These are phyloP conservation scores for Unio pictorum DNA, from an alignment of 2,888 invertebrate species.

Conservation along the genomic window DNA sequence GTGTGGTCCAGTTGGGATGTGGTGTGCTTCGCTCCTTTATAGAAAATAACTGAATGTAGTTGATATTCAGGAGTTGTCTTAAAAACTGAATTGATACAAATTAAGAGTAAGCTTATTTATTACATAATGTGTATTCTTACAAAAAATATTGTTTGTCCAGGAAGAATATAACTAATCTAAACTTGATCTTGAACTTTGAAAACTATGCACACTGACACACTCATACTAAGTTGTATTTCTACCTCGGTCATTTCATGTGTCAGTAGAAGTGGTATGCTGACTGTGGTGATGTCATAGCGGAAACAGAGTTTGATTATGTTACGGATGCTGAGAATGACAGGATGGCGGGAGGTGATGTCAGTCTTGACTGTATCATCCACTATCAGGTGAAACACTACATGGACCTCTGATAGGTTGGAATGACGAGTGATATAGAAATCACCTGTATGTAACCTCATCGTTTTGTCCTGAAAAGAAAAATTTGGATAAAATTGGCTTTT, in stretches of 20 bases:
- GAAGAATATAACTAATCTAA: too few relatives aligned
- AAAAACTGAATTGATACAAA: too few relatives aligned
- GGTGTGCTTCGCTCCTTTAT: too few relatives aligned
- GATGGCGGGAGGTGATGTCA: constrained; percentile 96
- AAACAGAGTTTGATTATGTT: constrained; percentile 97
- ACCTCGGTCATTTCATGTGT: constrained; percentile 96
- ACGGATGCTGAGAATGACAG: constrained; percentile 92
- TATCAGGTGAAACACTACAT: constrained; percentile 96
- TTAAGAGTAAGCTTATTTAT: too few relatives aligned
- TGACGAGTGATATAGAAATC: constrained; percentile 76
- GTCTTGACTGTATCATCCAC: constrained; percentile 80
- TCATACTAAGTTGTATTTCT: constrained; percentile 36
- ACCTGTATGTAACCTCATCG: constrained; percentile 55
- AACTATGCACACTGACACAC: too few relatives aligned
- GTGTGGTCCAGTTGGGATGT: too few relatives aligned
- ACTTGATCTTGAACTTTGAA: too few relatives aligned
- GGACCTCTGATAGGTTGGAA: constrained; percentile 94
- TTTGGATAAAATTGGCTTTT: neutral
- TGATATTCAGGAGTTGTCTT: too few relatives aligned
- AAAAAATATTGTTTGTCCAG: too few relatives aligned
- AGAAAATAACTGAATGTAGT: too few relatives aligned
- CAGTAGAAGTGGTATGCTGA: constrained; percentile 93
- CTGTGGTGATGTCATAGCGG: constrained; percentile 91
- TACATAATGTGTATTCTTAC: too few relatives aligned
- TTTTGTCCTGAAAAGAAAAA: constrained; percentile 51